Base-by-base conservation (phyloP, 2,888 invertebrate genomes). In the Athalia circularis region DNA sequence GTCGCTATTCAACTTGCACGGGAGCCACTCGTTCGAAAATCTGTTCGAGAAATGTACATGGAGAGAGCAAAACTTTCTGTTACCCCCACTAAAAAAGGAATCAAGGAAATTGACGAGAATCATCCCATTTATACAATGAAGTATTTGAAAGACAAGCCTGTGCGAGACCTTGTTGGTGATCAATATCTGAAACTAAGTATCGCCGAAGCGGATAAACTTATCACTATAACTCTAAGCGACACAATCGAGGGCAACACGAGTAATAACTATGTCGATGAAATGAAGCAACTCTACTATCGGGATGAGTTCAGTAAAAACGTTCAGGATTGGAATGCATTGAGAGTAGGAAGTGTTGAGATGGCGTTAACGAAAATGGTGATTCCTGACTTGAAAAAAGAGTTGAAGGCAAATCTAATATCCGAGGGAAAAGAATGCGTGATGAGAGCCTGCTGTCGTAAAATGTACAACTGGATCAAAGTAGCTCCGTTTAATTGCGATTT, bases 271-370 rank as follows among this genome's bases (percentile, higher is more conserved):
- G 92, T 98, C 52, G 97, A 98, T 80, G 98, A 99, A 91, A 94
- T 96, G 65, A 96, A 97, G 86, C 95, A 96, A 84, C 91, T 97
- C 2, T 97, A 96, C 87, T 94, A 95, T 83, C 85, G 95, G 93
- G 99, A 99, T 91, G 98, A 98, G 90, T 99, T 98, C 90, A 97
- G 97, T 84, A 96, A 96, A 83, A 95, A 95, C 82, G 97, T 97
- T 0, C 96, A 98, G 88, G 97, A 98, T 84, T 99, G 99, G 99
- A 99, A 99, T 91, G 94, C 94, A 1, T 89, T 98, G 72, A 93
- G 99, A 61, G 94, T 94, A 1, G 95, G 97, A 85, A 97, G 98
- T 77, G 95, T 99, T 0, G 96, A 97, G 85, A 92, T 96, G 80
- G 98, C 99, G 0, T 92, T 99, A 72, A 95, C 93, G 43, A 95